Evolutionary conservation across 2,797 vertebrate species (phyloP).

Genomic region (Cheirogaleus major): DNA sequence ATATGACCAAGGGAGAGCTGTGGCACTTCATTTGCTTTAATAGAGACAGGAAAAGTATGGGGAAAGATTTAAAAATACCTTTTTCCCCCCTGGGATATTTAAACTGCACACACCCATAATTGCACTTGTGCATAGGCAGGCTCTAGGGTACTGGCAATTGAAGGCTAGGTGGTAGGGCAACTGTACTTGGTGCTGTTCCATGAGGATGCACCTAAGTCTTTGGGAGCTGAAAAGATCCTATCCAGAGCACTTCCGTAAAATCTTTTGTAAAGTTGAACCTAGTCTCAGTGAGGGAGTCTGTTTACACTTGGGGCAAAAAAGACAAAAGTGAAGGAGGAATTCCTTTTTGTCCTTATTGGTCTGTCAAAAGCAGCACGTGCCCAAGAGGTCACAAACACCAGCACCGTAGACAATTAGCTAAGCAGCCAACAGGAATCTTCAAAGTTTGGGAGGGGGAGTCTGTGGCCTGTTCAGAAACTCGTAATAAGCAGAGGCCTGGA

Average conservation of each 20-base stretch:
- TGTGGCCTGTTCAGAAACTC: background rate
- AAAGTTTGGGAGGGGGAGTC: accelerated
- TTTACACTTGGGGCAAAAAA: background rate
- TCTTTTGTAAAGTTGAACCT: background rate
- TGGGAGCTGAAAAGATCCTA: background rate
- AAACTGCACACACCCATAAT: background rate
- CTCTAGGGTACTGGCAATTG: background rate
- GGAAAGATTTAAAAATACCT: background rate
- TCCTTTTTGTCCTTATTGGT: background rate
- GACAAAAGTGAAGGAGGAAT: background rate
- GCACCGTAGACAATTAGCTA: too few relatives aligned
- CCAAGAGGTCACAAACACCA: background rate
- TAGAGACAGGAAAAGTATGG: too few relatives aligned
- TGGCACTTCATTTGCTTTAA: background rate
- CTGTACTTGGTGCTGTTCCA: background rate
- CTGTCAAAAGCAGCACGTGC: background rate
- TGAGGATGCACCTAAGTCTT: background rate
- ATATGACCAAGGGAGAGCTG: background rate
- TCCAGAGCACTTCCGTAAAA: background rate
- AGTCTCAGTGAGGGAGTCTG: background rate
- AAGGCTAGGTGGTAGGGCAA: background rate
- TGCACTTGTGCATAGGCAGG: background rate
- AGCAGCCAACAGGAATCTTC: background rate
- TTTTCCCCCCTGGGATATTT: background rate
- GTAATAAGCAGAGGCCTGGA: background rate